Conservation (phyloP, 2,888 invertebrate species). For the Macropis europaea region DNA sequence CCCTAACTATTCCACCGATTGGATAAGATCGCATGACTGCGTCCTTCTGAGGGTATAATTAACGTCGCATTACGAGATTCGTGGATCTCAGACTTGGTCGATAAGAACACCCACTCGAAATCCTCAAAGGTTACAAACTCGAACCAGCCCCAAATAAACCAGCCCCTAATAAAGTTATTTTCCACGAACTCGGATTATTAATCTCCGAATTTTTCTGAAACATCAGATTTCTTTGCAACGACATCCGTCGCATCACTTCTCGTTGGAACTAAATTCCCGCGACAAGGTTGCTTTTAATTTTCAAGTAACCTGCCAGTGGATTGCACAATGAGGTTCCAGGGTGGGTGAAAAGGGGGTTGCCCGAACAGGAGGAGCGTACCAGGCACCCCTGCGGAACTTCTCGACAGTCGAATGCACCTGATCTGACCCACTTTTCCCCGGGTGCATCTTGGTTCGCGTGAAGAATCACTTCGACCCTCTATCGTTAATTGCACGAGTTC, state of each 20-base stretch:
- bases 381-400: conserved; percentile 68
- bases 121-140: background rate
- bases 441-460: conserved; percentile 44
- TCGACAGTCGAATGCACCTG: conserved; percentile 54
- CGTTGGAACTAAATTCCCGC: background rate
- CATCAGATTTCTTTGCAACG: too few species aligned
- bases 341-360: conserved; percentile 33
- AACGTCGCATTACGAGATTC: conserved; percentile 10
- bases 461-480: conserved; percentile 52
- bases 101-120: background rate
- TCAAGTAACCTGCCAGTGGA: background rate
- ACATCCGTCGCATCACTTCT: background rate
- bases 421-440: conserved; percentile 70
- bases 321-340: background rate
- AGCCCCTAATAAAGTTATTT: too few species aligned
- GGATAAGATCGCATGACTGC: conserved; percentile 47
- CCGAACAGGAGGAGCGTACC: conserved; percentile 70
- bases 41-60: conserved; percentile 9
- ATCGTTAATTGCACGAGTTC: conserved; percentile 52
- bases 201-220: too few species aligned
- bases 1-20: conserved; percentile 38
- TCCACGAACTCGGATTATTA: too few species aligned
- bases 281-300: background rate
- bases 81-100: background rate
- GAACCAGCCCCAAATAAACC: too few species aligned